phyloP scores from a whole-genome alignment of 1,140 invertebrate species.

The Muscidifurax raptorellus region DNA sequence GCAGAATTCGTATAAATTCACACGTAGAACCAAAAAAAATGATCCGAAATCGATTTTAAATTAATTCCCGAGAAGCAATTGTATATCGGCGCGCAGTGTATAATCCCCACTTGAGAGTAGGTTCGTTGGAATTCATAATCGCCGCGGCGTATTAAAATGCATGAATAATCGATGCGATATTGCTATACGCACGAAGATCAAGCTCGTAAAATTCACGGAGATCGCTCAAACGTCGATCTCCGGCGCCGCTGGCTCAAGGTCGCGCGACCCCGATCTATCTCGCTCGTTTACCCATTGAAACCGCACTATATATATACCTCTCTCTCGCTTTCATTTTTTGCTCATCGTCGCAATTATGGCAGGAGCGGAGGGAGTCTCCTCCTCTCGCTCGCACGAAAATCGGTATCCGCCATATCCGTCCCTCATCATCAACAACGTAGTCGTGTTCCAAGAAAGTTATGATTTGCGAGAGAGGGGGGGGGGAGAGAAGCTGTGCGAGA shows the following conservation, averaged over 20 bases:
- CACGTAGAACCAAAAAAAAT: too few species aligned
- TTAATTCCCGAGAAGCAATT: not conserved
- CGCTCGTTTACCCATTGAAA: conserved; percentile 34
- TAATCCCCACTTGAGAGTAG: too few species aligned
- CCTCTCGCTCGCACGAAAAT: conserved; percentile 20
- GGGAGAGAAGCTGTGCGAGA: not conserved
- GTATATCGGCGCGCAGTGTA: too few species aligned
- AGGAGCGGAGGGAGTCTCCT: conserved; percentile 20
- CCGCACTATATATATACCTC: too few species aligned
- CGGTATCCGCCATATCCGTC: conserved; percentile 1
- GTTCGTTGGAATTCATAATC: too few species aligned
- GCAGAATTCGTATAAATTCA: not conserved
- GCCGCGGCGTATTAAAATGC: not conserved
- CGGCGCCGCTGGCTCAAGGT: conserved; percentile 21
- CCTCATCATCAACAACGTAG: not conserved
- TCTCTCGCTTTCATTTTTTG: not conserved
- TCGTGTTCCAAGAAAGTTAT: conserved; percentile 31
- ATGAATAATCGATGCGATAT: not conserved
- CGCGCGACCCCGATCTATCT: conserved; percentile 27
- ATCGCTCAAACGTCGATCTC: conserved; percentile 27
- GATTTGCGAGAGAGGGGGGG: conserved; percentile 1
- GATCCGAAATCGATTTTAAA: too few species aligned
- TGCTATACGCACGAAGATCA: not conserved
- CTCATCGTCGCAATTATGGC: conserved; percentile 41
- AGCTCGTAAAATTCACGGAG: not conserved